These are phyloP conservation scores for Chondrilla cf. caribensis DNA, from an alignment of 37 sponge, comb jelly and placozoan genomes.

Conservation along the genomic window DNA sequence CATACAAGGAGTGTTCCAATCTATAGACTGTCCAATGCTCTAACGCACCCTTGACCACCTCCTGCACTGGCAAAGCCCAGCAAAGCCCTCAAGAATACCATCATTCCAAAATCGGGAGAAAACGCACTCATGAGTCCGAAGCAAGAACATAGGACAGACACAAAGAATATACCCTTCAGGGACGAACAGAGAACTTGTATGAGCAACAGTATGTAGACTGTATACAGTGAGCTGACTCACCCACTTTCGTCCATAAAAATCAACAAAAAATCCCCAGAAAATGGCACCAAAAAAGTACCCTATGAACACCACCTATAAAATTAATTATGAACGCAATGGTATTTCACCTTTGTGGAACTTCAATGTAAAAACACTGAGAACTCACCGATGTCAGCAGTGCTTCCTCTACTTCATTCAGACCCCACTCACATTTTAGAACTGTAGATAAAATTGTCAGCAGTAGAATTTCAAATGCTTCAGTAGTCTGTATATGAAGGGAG, in stretches of 20 bases:
- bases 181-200: neutral
- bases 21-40: too few species aligned
- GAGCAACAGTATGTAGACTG: too few species aligned
- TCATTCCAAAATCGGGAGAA: constrained; percentile 24
- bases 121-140: constrained; percentile 41
- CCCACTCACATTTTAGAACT: constrained; percentile 27
- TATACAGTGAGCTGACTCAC: neutral
- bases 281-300: constrained; percentile 15
- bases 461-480: constrained; percentile 20
- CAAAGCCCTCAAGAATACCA: constrained; percentile 27
- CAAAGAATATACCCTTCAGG: constrained; percentile 14
- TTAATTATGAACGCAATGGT: neutral
- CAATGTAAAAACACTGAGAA: too few species aligned
- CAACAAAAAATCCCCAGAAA: constrained; percentile 7
- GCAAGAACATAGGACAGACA: neutral
- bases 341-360: too few species aligned
- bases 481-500: neutral
- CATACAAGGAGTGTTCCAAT: too few species aligned
- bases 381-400: constrained; percentile 3
- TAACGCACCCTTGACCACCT: constrained; percentile 26
- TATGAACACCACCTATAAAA: constrained; percentile 18
- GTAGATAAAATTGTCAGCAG: constrained; percentile 21
- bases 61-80: constrained; percentile 34
- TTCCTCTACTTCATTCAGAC: neutral
- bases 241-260: constrained; percentile 22